phyloP scores from a whole-genome alignment of 2,888 invertebrate species.

The Iphiclides podalirius region DNA sequence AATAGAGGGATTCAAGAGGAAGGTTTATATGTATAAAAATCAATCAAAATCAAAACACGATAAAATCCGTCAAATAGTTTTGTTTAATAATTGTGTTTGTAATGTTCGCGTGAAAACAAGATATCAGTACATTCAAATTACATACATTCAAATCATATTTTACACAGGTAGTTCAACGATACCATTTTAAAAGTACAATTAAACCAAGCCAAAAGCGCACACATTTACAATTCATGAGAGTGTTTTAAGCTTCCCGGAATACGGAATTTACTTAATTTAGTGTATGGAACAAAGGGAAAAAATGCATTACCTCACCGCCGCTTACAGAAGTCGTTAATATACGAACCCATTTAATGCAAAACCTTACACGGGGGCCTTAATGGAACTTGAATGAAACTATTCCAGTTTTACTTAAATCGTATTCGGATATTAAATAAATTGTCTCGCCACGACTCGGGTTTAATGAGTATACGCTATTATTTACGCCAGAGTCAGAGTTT shows the following conservation, averaged over 20 bases:
- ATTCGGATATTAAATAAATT: not conserved
- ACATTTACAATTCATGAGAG: slow-evolving; percentile 58
- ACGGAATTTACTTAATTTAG: slow-evolving; percentile 41
- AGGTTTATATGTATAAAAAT: no score
- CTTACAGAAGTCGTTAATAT: slow-evolving; percentile 30
- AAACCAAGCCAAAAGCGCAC: slow-evolving; percentile 58
- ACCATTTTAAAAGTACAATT: slow-evolving; percentile 58
- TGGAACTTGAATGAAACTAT: slow-evolving; percentile 1
- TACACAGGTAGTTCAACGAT: slow-evolving; percentile 34
- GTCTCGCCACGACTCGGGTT: no score
- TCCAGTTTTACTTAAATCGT: not conserved
- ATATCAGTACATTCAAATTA: no score
- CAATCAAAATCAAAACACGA: no score
- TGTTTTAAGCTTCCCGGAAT: slow-evolving; percentile 38
- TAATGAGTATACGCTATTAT: no score
- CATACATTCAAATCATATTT: no score
- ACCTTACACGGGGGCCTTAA: slow-evolving; percentile 10
- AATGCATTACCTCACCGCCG: slow-evolving; percentile 30
- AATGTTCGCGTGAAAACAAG: no score
- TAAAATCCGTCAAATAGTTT: no score
- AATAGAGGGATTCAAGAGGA: no score
- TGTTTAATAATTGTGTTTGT: no score
- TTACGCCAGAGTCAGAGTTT: no score
- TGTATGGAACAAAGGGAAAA: slow-evolving; percentile 40
- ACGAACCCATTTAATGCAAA: slow-evolving; percentile 18